Evolutionary conservation across 2,113 vertebrate species (phyloP).

Genomic region (Thamnophis sirtalis): DNA sequence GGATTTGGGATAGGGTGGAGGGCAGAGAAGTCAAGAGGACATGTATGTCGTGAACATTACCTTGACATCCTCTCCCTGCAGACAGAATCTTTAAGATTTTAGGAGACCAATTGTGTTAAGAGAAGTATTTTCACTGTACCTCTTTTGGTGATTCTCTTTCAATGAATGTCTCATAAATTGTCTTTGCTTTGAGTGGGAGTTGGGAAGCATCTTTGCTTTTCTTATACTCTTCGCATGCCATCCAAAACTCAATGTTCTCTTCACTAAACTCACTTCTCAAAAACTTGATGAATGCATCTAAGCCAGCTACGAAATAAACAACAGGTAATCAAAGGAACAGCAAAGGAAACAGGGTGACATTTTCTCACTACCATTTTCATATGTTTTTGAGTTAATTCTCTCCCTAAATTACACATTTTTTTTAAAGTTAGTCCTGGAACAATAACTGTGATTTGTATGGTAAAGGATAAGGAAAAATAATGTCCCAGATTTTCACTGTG

Average conservation of each 20-base stretch:
- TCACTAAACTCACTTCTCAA: slow-evolving; percentile 93
- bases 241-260: slow-evolving; percentile 96
- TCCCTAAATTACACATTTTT: not conserved
- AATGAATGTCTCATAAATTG: slow-evolving; percentile 85
- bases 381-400: not conserved
- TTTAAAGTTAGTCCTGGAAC: not conserved
- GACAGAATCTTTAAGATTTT: not conserved
- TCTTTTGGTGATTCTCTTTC: slow-evolving; percentile 86
- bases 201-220: slow-evolving; percentile 75
- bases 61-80: not conserved
- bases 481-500: not conserved
- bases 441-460: not conserved
- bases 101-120: slow-evolving; percentile 8
- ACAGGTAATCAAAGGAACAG: not conserved
- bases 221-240: slow-evolving; percentile 92
- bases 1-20: not conserved
- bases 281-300: slow-evolving; percentile 84
- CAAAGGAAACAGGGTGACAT: not conserved
- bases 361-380: not conserved
- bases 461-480: not conserved
- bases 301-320: slow-evolving; percentile 71
- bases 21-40: not conserved
- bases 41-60: not conserved
- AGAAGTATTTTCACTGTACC: slow-evolving; percentile 68
- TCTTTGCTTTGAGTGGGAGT: slow-evolving; percentile 80